Conservation (phyloP, 2,797 vertebrate species). For the Ptychobarbus kaznakovi region DNA sequence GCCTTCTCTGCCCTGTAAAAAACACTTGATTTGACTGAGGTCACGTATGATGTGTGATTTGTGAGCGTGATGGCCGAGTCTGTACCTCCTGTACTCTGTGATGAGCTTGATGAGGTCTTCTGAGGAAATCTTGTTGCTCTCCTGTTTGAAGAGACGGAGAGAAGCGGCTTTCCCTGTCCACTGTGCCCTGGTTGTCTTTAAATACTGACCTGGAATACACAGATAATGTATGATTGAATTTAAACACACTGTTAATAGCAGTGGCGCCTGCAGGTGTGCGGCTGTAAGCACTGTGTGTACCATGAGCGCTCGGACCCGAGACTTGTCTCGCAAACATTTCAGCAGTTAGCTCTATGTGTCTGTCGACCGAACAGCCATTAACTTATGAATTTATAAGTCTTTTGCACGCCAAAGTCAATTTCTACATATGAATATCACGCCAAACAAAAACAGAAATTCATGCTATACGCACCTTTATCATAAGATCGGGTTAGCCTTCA, state of each 20-base stretch:
- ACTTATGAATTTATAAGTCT: no score
- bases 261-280: no score
- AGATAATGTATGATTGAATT: not conserved
- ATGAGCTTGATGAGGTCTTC: slow-evolving; percentile 95
- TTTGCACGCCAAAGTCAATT: no score
- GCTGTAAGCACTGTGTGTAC: no score
- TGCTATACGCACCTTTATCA: no score
- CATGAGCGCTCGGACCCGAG: no score
- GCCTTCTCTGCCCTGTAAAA: slow-evolving; percentile 90
- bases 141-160: slow-evolving; percentile 97
- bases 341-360: no score
- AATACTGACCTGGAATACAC: slow-evolving; percentile 85
- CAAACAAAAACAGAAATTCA: no score
- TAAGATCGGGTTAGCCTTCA: no score
- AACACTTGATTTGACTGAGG: slow-evolving; percentile 14
- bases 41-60: not conserved
- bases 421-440: no score
- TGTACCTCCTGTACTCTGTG: slow-evolving; percentile 90
- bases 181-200: slow-evolving; percentile 93
- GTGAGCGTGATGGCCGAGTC: not conserved
- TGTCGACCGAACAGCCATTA: no score
- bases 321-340: no score
- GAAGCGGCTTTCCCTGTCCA: slow-evolving; percentile 95
- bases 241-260: not conserved
- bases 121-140: slow-evolving; percentile 94